Conservation (phyloP, 2,888 invertebrate genomes). For the Eristalis intricaria region DNA sequence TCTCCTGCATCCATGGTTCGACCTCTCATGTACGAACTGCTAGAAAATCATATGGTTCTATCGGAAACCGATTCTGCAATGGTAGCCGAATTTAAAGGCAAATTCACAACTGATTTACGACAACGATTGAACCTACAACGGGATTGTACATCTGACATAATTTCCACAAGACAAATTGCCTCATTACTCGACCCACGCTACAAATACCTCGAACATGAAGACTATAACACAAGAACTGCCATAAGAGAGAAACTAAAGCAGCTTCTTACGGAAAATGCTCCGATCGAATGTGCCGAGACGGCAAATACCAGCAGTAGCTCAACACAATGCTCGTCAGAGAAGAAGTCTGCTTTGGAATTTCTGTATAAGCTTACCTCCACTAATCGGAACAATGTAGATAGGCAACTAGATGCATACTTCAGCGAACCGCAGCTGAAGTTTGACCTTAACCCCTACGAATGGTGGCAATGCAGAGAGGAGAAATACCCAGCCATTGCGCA, state of each 20-base stretch:
- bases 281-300: neutral
- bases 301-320: neutral
- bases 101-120: conserved; percentile 6
- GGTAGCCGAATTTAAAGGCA: conserved; percentile 12
- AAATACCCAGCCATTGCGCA: conserved; percentile 14
- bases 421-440: conserved; percentile 20
- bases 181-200: conserved; percentile 36
- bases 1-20: conserved; percentile 8
- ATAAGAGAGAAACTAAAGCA: conserved; percentile 21
- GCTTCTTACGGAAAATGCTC: conserved; percentile 6
- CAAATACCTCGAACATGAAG: conserved; percentile 29
- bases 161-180: conserved; percentile 22
- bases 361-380: neutral
- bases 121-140: conserved; percentile 14
- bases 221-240: conserved; percentile 2
- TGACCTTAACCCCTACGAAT: conserved; percentile 19
- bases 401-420: conserved; percentile 7
- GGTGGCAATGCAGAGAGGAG: conserved; percentile 16
- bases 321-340: neutral
- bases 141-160: neutral
- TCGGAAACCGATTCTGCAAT: conserved; percentile 16
- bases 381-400: neutral
- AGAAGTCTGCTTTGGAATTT: conserved; percentile 6
- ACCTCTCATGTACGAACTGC: conserved; percentile 6
- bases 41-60: conserved; percentile 7